These are phyloP conservation scores for Platynereis dumerilii DNA, from an alignment of 2,888 invertebrate species.

Conservation along the genomic window DNA sequence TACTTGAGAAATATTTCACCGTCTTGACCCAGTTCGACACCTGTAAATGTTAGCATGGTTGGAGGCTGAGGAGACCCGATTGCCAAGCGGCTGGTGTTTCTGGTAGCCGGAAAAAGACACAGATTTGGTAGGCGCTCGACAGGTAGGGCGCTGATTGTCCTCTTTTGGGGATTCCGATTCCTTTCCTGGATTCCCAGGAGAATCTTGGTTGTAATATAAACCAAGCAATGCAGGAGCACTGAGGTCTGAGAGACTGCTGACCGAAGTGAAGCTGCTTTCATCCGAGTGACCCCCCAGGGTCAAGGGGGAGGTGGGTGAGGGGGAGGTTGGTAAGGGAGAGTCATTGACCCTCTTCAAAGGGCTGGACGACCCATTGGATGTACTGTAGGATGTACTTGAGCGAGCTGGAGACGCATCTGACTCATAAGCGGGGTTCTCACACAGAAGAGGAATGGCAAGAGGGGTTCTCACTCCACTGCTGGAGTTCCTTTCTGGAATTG, in stretches of 20 bases:
- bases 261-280: conserved; percentile 17
- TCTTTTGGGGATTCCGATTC: no score
- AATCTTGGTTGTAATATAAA: no score
- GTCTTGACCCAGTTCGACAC: no score
- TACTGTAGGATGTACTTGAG: neutral
- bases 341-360: neutral
- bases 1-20: no score
- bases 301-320: neutral
- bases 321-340: neutral
- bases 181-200: no score
- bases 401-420: conserved; percentile 9
- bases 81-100: no score
- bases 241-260: conserved; percentile 15
- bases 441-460: conserved; percentile 7
- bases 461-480: conserved; percentile 2
- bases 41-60: no score
- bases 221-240: neutral
- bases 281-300: neutral
- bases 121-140: no score
- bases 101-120: no score
- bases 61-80: no score
- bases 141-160: no score
- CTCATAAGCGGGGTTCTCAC: conserved; percentile 21
- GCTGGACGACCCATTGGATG: conserved; percentile 4
- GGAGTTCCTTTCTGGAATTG: neutral